Evolutionary conservation across 2,113 vertebrate species (phyloP).

Genomic region (Phalacrocorax aristotelis): DNA sequence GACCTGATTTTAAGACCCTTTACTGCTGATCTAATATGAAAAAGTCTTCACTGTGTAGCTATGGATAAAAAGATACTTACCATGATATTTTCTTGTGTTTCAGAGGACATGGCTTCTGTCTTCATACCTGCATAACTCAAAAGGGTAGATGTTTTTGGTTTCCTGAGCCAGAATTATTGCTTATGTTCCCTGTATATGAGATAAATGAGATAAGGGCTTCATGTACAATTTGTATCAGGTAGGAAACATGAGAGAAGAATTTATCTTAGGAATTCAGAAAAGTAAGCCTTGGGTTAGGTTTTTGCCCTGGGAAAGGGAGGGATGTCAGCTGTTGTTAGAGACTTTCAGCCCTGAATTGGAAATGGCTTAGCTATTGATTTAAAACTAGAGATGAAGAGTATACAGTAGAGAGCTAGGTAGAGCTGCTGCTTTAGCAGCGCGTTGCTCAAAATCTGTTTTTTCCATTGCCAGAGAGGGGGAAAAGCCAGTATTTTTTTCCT

Average conservation of each 20-base stretch:
- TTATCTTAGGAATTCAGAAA: not conserved
- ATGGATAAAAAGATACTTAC: not conserved
- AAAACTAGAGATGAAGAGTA: not conserved
- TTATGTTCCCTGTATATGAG: not conserved
- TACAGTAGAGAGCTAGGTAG: not conserved
- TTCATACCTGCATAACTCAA: not conserved
- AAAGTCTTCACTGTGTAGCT: not conserved
- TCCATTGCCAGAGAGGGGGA: not conserved
- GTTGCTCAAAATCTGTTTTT: not conserved
- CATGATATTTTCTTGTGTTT: accelerated
- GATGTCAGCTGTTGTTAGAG: not conserved
- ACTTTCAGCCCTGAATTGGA: not conserved
- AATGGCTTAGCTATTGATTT: not conserved
- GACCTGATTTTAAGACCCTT: not conserved
- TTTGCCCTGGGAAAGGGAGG: not conserved
- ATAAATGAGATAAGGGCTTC: not conserved
- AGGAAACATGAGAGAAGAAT: not conserved
- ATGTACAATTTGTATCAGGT: not conserved
- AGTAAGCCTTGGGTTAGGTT: not conserved
- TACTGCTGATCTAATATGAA: not conserved
- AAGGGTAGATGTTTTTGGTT: not conserved
- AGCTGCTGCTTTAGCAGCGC: not conserved
- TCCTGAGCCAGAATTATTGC: not conserved
- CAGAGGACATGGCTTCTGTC: not conserved
- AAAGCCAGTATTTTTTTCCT: not conserved